Evolutionary conservation across 2,113 vertebrate species (phyloP), one percentile per base, ranked within the genome.

Genomic region (Mungos mungo): DNA sequence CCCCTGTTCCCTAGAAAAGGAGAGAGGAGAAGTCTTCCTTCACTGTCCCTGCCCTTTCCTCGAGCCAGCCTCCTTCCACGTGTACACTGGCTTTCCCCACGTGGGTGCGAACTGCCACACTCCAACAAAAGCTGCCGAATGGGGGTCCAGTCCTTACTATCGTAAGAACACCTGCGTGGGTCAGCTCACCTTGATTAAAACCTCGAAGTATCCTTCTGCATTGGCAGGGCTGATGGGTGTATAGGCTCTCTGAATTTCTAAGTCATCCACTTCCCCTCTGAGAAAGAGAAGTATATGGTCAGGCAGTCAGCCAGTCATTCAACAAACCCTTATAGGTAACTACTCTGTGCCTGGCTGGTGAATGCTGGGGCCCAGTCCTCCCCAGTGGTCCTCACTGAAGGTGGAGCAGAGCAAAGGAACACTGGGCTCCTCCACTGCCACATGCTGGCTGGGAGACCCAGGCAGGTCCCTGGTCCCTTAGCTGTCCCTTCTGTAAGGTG

Each of bases 221-320:
- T 98, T 98, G 88, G 97, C 86, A 15, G 98, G 98, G 96, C 98
- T 99, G 96, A 99, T 98, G 0, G 99, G 99, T 10, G 99, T 99
- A 19, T 99, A 99, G 63, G 99, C 99, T 98, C 99, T 98, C 95
- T 99, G 99, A 93, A 99, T 84, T 88, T 99, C 99, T 98, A 99
- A 96, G 96, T 98, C 98, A 86, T 98, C 97, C 57, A 99, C 98
- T 76, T 77, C 41, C 74, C 99, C 99, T 96, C 99, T 99, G 97
- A 93, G 97, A 88, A 98, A 94, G 92, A 95, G 97, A 98, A 85
- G 63, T 29, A 89, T 4, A 50, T 8, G 33, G 54, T 91, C 38
- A 89, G 89, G 16, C 9, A 93, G 74, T 81, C 69, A 93, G 82
- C 13, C 72, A 90, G 92, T 50, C 41, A 38, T 45, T 98, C 69